Base-by-base conservation (phyloP, 2,888 invertebrate species). In the Chromoteleia sp. region DNA sequence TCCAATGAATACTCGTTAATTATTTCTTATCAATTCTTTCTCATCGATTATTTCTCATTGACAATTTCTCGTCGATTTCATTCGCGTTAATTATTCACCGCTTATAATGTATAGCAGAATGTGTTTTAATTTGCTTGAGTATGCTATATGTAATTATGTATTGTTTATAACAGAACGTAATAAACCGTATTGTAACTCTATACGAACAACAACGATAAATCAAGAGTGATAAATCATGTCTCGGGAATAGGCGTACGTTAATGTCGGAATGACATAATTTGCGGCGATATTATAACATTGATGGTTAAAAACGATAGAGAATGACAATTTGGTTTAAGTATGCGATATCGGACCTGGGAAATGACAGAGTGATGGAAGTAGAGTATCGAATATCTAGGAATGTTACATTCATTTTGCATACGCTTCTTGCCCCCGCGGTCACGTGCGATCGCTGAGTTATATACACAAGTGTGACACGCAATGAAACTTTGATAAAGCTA, bases 331-430 rank as follows among this genome's bases (percentile, higher is more conserved):
- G 45, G 52, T 54, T 41, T 19, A 4, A 14, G 58, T 65, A 41
- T 19, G 33, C 14, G 45, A 56, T 67, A 63, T 39, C 33, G 41
- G 17, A 19, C 33, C 52, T 43, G 65, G 43, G 45, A 75, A 81
- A 65, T 81, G 80, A 71, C 80, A 81, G 65, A 52, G 59, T 76
- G 63, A 52, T 71, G 21, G 67, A 59, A 81, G 75, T 71, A 59
- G 70, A 30, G 61, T 81, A 76, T 71, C 80, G 63, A 80, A 63
- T 80, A 68, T 75, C 80, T 80, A 68, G 41, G 61, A 80, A 58
- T 74, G 54, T 80, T 80, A 56, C 74, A 75, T 80, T 75, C 63
- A 80, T 80, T 80, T 80, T 80, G 56, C 80, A 71, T 81, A 52
- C 54, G 41, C 52, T 75, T 50, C 80, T 80, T 70, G 70, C 41